Percentiles rank a stretch among this genome's conserved stretches.
phyloP scores from a whole-genome alignment of 2,797 vertebrate species.

The Podargus strigoides region DNA sequence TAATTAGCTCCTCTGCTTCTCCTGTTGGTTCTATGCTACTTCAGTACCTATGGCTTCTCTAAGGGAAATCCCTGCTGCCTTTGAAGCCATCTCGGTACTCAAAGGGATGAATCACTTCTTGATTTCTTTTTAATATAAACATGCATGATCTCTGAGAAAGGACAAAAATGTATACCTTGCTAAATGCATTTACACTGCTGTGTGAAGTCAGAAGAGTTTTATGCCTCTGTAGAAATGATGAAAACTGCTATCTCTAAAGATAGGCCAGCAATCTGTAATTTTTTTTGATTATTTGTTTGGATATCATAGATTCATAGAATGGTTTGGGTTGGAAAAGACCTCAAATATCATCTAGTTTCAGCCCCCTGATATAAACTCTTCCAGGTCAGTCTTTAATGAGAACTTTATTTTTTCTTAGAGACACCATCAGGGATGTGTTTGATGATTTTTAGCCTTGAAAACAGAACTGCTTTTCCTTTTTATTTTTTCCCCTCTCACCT shows the following conservation, averaged over 20 bases:
- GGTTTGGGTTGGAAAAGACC: too few relatives aligned
- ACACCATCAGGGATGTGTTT: neutral
- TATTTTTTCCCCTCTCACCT: fast-evolving
- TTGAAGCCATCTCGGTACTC: neutral
- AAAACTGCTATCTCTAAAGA: neutral
- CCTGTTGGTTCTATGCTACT: neutral
- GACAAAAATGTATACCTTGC: neutral
- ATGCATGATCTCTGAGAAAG: neutral
- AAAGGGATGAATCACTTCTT: neutral
- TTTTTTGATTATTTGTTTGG: too few relatives aligned
- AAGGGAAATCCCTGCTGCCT: neutral
- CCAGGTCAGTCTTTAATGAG: neutral
- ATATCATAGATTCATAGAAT: too few relatives aligned
- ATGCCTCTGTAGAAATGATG: neutral
- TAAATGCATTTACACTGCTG: neutral
- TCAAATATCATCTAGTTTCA: too few relatives aligned
- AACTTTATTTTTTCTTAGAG: neutral
- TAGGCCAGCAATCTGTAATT: neutral
- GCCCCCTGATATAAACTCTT: neutral
- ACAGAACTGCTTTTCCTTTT: neutral
- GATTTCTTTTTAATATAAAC: neutral
- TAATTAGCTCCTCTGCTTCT: neutral
- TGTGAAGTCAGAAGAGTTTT: neutral
- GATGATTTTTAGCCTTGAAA: neutral
- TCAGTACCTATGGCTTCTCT: neutral